These are phyloP conservation scores for Odontamblyopus rebecca DNA, from an alignment of 2,797 vertebrate genomes.

Conservation along the genomic window DNA sequence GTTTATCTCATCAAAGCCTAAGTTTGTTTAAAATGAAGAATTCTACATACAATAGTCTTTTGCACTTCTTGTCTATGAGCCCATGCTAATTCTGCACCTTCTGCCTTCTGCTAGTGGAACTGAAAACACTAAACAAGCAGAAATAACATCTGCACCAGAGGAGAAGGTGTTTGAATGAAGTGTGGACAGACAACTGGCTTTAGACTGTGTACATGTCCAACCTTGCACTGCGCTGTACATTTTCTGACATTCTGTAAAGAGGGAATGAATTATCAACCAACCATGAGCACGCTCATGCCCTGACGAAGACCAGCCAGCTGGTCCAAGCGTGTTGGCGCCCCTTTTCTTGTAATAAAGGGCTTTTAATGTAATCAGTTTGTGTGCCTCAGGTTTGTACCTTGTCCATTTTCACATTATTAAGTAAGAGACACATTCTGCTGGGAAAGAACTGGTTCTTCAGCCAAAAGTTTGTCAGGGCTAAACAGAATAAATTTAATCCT, in stretches of 20 bases:
- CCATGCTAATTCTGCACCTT: slow-evolving; percentile 15
- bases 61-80: slow-evolving; percentile 20
- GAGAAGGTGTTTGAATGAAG: slow-evolving; percentile 19
- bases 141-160: slow-evolving; percentile 35
- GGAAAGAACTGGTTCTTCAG: too few species aligned
- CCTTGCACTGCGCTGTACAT: slow-evolving; percentile 21
- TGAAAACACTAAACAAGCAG: slow-evolving; percentile 52
- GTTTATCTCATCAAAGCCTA: not conserved
- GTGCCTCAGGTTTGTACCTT: too few species aligned
- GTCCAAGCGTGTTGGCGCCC: too few species aligned
- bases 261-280: too few species aligned
- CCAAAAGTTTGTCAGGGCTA: too few species aligned
- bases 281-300: too few species aligned
- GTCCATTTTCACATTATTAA: too few species aligned
- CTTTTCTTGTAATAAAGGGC: too few species aligned
- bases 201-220: slow-evolving; percentile 28
- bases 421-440: too few species aligned
- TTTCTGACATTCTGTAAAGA: slow-evolving; percentile 16
- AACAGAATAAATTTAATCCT: too few species aligned
- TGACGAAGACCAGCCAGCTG: too few species aligned
- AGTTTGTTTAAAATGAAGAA: slow-evolving; percentile 6
- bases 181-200: slow-evolving; percentile 33
- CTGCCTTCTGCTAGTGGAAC: slow-evolving; percentile 41
- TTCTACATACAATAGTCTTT: not conserved
- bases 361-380: too few species aligned